These are phyloP conservation scores for Odontamblyopus rebecca DNA, from an alignment of 2,797 vertebrate species.

Conservation along the genomic window DNA sequence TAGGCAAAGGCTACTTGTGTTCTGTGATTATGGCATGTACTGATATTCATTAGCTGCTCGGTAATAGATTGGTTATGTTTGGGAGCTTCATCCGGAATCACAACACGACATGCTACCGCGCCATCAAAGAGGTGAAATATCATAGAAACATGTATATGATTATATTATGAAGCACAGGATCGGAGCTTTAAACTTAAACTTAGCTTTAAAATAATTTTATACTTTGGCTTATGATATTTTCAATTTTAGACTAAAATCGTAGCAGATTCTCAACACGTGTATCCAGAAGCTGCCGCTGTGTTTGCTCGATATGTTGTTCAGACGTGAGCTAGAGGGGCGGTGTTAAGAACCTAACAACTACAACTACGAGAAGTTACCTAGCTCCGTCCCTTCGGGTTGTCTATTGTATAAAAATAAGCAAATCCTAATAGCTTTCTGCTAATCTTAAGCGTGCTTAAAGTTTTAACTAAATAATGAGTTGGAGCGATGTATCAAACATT, in stretches of 20 bases:
- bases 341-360: rapidly evolving
- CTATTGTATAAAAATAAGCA: neutral
- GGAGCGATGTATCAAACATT: neutral
- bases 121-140: slow-evolving; percentile 48
- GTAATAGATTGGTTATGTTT: slow-evolving; percentile 29
- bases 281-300: neutral
- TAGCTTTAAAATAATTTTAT: rapidly evolving
- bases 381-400: rapidly evolving
- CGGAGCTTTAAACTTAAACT: rapidly evolving
- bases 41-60: neutral
- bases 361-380: rapidly evolving
- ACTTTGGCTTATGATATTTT: rapidly evolving
- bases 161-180: rapidly evolving
- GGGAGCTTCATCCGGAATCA: neutral
- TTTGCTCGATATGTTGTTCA: neutral
- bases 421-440: neutral
- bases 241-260: neutral
- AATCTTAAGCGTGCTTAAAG: neutral
- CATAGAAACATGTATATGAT: neutral
- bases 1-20: neutral
- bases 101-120: slow-evolving; percentile 6
- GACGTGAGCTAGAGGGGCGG: slow-evolving; percentile 7
- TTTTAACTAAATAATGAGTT: neutral
- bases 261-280: slow-evolving; percentile 54
- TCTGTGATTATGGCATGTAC: neutral